Percentiles rank a stretch among this genome's conserved stretches.
phyloP scores from a whole-genome alignment of 2,888 invertebrate genomes.

The Melanostoma scalare region DNA sequence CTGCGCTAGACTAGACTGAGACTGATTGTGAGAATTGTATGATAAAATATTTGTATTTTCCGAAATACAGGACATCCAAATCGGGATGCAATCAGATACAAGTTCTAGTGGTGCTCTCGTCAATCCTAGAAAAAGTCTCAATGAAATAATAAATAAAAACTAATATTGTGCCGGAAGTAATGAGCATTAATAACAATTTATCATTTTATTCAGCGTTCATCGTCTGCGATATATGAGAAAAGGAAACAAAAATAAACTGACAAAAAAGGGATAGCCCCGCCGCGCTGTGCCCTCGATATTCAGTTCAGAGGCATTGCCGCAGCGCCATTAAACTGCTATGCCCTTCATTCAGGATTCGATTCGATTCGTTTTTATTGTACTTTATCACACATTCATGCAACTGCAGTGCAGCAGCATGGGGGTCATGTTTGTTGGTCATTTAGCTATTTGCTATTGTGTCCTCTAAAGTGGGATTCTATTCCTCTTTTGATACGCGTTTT shows the following conservation, averaged over 20 bases:
- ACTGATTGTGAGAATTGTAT: constrained; percentile 4
- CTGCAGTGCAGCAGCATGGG: neutral
- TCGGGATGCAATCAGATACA: constrained; percentile 31
- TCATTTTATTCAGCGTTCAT: constrained; percentile 55
- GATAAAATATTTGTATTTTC: constrained; percentile 26
- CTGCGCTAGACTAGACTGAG: neutral
- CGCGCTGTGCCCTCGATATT: constrained; percentile 30
- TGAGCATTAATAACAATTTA: constrained; percentile 69
- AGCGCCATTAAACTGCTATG: constrained; percentile 1
- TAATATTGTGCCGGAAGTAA: constrained; percentile 72
- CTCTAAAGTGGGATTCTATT: constrained; percentile 7
- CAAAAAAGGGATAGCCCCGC: constrained; percentile 31
- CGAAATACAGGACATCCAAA: constrained; percentile 25
- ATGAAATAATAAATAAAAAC: constrained; percentile 52
- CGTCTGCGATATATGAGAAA: constrained; percentile 22
- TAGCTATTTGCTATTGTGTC: constrained; percentile 16
- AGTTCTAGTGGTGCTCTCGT: constrained; percentile 1
- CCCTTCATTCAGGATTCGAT: constrained; percentile 46
- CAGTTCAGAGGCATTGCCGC: constrained; percentile 28
- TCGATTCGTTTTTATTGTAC: constrained; percentile 51
- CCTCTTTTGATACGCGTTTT: constrained; percentile 36
- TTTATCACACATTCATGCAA: constrained; percentile 17
- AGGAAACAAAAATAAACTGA: constrained; percentile 2
- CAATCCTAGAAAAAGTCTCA: constrained; percentile 35
- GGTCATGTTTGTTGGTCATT: constrained; percentile 70